phyloP scores from a whole-genome alignment of 2,888 invertebrate genomes.

The Hypena proboscidalis region DNA sequence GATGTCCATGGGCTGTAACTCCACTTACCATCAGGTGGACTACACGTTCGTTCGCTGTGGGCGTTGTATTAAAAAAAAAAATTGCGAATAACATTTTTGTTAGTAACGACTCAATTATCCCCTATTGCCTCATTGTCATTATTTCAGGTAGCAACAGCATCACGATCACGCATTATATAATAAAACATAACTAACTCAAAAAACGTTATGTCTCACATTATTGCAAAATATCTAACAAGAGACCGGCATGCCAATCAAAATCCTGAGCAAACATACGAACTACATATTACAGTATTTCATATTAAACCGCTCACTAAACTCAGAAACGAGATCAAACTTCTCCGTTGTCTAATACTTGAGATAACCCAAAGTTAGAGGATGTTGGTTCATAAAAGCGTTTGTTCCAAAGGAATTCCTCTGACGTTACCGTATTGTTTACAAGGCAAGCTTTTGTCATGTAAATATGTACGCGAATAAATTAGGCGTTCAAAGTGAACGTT shows the following conservation, averaged over 20 bases:
- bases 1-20: too few relatives aligned
- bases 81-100: too few relatives aligned
- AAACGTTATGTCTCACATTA: too few relatives aligned
- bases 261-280: background rate
- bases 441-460: constrained; percentile 55
- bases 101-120: too few relatives aligned
- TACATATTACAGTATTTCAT: constrained; percentile 6
- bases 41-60: too few relatives aligned
- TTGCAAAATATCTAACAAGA: too few relatives aligned
- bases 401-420: constrained; percentile 53
- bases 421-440: constrained; percentile 51
- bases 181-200: too few relatives aligned
- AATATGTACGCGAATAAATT: constrained; percentile 57
- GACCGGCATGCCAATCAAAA: background rate
- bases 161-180: too few relatives aligned
- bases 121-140: too few relatives aligned
- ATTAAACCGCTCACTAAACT: constrained; percentile 22
- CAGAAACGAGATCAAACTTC: constrained; percentile 23
- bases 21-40: too few relatives aligned
- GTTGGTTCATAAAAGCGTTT: constrained; percentile 38
- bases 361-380: constrained; percentile 44
- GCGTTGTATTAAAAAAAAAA: too few relatives aligned
- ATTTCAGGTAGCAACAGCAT: too few relatives aligned
- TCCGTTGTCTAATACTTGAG: constrained; percentile 44
- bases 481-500: constrained; percentile 42